Evolutionary conservation across 2,888 invertebrate species (phyloP).

Genomic region (Lydus trimaculatus): DNA sequence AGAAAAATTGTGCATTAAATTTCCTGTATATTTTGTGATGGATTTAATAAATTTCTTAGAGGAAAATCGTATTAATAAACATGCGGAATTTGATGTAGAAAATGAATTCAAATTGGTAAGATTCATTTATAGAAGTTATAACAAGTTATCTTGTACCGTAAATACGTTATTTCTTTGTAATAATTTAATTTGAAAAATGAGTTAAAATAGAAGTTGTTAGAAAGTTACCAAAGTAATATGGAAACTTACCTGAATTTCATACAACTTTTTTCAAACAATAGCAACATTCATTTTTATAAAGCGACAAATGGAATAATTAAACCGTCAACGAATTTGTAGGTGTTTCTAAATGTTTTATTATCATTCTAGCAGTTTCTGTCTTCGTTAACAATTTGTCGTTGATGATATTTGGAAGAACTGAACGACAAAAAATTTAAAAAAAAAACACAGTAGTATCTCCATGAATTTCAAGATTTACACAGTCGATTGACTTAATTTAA

Average conservation of each 20-base stretch:
- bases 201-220: slow-evolving; percentile 51
- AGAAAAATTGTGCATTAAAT: slow-evolving; percentile 29
- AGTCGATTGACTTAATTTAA: neutral
- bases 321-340: neutral
- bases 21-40: slow-evolving; percentile 20
- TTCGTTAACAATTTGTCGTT: neutral
- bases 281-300: neutral
- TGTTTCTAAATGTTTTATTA: neutral
- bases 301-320: neutral
- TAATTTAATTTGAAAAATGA: slow-evolving; percentile 52
- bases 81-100: neutral
- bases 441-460: neutral
- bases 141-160: slow-evolving; percentile 42
- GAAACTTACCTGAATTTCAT: slow-evolving; percentile 20
- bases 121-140: slow-evolving; percentile 44
- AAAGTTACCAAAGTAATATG: slow-evolving; percentile 48
- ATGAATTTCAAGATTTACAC: neutral
- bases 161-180: slow-evolving; percentile 50
- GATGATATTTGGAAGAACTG: neutral
- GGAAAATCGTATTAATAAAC: neutral
- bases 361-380: neutral
- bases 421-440: neutral
- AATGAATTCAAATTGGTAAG: slow-evolving; percentile 26
- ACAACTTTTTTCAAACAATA: neutral
- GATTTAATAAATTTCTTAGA: neutral